Evolutionary conservation across 1,140 invertebrate species (phyloP), one percentile per base, ranked within the genome.

Genomic region (Lutraria rhynchaena): DNA sequence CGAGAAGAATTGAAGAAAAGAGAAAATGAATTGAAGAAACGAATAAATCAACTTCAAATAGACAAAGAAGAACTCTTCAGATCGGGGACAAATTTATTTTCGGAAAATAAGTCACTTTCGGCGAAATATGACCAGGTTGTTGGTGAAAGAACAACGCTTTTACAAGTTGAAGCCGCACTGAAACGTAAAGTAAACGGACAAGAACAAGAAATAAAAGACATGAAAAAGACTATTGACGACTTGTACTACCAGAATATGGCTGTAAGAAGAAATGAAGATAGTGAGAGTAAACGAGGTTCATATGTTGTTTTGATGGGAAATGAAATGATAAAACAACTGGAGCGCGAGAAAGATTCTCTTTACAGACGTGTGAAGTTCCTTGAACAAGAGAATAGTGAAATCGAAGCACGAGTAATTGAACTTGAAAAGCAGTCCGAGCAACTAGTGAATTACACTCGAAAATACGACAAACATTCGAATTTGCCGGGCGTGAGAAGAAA

Each of bases 241-340:
- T 24, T 80, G 13, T 80, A 80, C 49, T 80, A 80, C 44, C 76
- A 80, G 44, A 80, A 80, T 37, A 60, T 80, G 29, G 63, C 76
- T 31, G 70, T 80, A 29, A 51, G 76, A 24, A 80, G n/a, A 3
- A 80, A 80, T 49, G 63, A 69, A 4, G 76, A 80, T 29, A 69
- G 44, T 24, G 76, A 80, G 44, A 27, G 37, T 33, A 70, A 80
- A 31, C 55, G 57, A 70, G 35, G 53, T 49, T 44, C 76, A 3
- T 80, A 80, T 57, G 76, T 80, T 46, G 76, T 80, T 24, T 22
- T 80, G 27, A 80, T 80, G 76, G 65, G 65, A 3, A 80, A 80
- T 35, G 76, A 80, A 58, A 80, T 27, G 65, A 70, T 80, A 17
- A 69, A 80, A 49, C n/a, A 80, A 35, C 51, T 80, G 3, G 76